phyloP scores from a whole-genome alignment of 2,797 vertebrate species.

The Mastacembelus armatus region DNA sequence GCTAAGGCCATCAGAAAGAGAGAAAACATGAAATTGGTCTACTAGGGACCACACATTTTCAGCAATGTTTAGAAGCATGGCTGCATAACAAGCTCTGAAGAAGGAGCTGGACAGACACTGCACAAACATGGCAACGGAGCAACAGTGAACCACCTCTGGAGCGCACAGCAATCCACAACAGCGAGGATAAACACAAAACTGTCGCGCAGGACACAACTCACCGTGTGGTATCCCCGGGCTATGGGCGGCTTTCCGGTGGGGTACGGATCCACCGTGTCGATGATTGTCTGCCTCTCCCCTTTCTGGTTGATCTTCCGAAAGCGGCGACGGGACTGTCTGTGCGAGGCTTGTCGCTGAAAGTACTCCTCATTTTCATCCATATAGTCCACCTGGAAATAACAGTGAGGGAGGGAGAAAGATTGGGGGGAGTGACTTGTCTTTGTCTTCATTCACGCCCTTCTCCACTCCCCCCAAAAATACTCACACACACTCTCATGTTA shows the following conservation, averaged over 20 bases:
- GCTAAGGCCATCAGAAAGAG: slow-evolving; percentile 13
- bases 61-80: not conserved
- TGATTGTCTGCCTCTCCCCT: slow-evolving; percentile 98
- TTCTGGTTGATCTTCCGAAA: slow-evolving; percentile 99
- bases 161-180: slow-evolving; percentile 25
- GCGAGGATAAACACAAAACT: slow-evolving; percentile 33
- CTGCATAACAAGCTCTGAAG: slow-evolving; percentile 33
- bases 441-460: slow-evolving; percentile 57
- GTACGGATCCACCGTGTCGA: slow-evolving; percentile 97
- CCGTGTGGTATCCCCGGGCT: slow-evolving; percentile 96
- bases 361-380: slow-evolving; percentile 99
- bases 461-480: not conserved
- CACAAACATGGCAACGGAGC: slow-evolving; percentile 11
- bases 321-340: slow-evolving; percentile 95
- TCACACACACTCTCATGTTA: slow-evolving; percentile 20
- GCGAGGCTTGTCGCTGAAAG: slow-evolving; percentile 97
- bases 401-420: slow-evolving; percentile 24
- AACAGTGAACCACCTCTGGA: not conserved
- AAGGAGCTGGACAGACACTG: not conserved
- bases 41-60: not conserved
- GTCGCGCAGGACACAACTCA: slow-evolving; percentile 74
- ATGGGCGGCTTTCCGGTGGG: slow-evolving; percentile 94
- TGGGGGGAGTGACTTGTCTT: slow-evolving; percentile 63
- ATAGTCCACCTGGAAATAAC: slow-evolving; percentile 92
- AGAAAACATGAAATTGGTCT: not conserved